These are phyloP conservation scores for Melipona quadrifasciata DNA, from an alignment of 1,140 invertebrate species.

Conservation along the genomic window DNA sequence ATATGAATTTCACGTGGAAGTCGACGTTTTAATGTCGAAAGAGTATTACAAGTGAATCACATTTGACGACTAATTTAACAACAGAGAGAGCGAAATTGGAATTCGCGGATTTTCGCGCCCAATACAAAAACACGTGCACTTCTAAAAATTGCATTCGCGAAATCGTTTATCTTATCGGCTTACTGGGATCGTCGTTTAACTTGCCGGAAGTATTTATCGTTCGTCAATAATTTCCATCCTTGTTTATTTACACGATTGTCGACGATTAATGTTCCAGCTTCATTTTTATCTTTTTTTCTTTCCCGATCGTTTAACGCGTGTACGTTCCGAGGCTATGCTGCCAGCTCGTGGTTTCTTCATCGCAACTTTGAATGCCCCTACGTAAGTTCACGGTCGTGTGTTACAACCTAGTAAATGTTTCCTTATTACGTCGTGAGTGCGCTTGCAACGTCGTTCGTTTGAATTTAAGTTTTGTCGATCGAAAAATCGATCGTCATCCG, in stretches of 20 bases:
- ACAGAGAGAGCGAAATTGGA: not conserved
- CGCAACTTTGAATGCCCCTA: not conserved
- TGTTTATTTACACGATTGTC: slow-evolving; percentile 11
- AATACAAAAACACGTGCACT: not conserved
- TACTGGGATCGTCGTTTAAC: not conserved
- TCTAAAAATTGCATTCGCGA: not conserved
- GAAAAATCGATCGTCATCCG: not conserved
- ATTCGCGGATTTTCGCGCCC: not conserved
- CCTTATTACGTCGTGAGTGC: not conserved
- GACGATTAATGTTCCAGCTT: not conserved
- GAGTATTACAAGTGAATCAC: not conserved
- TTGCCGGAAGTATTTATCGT: not conserved
- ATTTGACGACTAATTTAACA: not conserved
- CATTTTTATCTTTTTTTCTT: not conserved
- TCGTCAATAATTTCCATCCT: not conserved
- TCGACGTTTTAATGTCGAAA: not conserved
- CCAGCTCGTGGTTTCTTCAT: not conserved
- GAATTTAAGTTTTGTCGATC: not conserved
- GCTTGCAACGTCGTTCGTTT: not conserved
- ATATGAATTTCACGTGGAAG: no score
- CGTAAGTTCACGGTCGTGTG: slow-evolving; percentile 39
- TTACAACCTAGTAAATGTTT: slow-evolving; percentile 30
- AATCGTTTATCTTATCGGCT: slow-evolving; percentile 18
- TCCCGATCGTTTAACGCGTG: no score
- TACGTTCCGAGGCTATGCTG: no score